A percentile compares a stretch with the other conserved stretches of the same genome.
Evolutionary conservation across 2,113 vertebrate genomes (phyloP).

Genomic region (Oryzias celebensis): DNA sequence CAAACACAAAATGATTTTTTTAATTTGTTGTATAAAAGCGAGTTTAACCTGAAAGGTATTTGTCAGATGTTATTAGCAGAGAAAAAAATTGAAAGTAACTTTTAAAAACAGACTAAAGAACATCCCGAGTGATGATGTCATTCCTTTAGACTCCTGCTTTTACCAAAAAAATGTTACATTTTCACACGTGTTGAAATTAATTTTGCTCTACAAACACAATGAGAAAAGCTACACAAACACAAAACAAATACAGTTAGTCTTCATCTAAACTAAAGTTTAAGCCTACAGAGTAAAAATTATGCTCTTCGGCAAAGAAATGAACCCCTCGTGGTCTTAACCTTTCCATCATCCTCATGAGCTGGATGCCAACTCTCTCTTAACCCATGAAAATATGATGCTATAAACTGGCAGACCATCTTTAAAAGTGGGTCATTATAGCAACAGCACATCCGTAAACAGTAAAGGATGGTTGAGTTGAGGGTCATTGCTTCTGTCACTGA

Average conservation of each 20-base stretch:
- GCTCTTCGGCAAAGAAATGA: not conserved
- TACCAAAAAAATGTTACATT: too few species aligned
- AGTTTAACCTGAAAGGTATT: too few species aligned
- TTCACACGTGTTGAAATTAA: too few species aligned
- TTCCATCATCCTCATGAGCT: not conserved
- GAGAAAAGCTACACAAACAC: not conserved
- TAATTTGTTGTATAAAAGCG: too few species aligned
- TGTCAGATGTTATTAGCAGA: too few species aligned
- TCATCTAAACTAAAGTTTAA: not conserved
- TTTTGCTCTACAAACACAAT: not conserved
- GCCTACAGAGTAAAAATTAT: not conserved
- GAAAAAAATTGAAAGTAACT: too few species aligned
- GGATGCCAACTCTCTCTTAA: slow-evolving; percentile 17
- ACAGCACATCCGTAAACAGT: slow-evolving; percentile 50
- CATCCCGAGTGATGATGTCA: too few species aligned
- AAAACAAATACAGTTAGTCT: not conserved
- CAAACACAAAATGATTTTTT: too few species aligned
- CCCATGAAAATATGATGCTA: slow-evolving; percentile 27
- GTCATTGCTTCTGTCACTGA: slow-evolving; percentile 57
- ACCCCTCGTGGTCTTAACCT: not conserved
- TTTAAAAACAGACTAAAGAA: too few species aligned
- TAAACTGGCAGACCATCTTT: slow-evolving; percentile 21
- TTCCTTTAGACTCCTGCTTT: too few species aligned
- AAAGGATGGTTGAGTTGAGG: slow-evolving; percentile 50
- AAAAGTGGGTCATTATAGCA: slow-evolving; percentile 44